Conservation (phyloP, 35 echinoderm and acorn worm genomes). For the Ophiothrix spiculata region DNA sequence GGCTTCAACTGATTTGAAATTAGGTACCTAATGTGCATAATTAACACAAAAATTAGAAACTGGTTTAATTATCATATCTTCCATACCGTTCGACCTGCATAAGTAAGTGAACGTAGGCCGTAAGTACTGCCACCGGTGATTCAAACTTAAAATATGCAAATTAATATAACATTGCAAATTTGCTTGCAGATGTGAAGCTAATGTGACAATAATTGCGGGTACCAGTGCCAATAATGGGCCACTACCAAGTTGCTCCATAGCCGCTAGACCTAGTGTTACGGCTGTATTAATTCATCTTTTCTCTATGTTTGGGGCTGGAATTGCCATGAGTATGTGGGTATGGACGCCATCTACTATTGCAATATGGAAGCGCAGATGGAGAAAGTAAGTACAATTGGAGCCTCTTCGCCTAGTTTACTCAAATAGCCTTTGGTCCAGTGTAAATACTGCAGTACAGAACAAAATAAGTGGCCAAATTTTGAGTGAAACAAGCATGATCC, state of each 20-base stretch:
- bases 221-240: not conserved
- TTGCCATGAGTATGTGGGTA: constrained; percentile 99
- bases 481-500: not conserved
- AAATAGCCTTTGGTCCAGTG: not conserved
- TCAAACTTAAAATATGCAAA: no score
- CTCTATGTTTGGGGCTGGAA: constrained; percentile 96
- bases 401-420: not conserved
- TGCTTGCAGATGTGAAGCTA: constrained; percentile 78
- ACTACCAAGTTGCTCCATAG: constrained; percentile 53
- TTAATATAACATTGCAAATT: constrained; percentile 53
- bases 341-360: constrained; percentile 88
- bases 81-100: no score
- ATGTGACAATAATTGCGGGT: constrained; percentile 65
- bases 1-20: no score
- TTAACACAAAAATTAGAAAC: no score
- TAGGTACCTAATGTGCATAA: no score
- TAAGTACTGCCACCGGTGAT: no score
- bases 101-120: no score
- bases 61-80: no score
- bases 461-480: not conserved
- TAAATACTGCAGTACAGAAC: not conserved
- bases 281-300: constrained; percentile 82
- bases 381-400: no score
- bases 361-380: constrained; percentile 89
- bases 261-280: constrained; percentile 57